Conservation (phyloP, 2,888 invertebrate species). For the Acrocyrtus sp. region DNA sequence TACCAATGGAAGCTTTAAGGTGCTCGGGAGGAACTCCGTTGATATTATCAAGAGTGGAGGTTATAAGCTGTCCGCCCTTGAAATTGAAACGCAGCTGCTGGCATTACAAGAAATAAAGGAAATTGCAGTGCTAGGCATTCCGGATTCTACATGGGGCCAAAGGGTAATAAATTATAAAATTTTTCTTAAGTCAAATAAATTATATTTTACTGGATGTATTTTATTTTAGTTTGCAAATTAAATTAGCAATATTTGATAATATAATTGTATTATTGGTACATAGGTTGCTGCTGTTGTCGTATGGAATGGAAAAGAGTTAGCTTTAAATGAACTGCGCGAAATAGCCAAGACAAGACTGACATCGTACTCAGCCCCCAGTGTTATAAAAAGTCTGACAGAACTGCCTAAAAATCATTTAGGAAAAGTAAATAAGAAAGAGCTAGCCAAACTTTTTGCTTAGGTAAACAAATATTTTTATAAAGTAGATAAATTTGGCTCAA, state of each 20-base stretch:
- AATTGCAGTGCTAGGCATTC: constrained; percentile 80
- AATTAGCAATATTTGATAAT: too few species aligned
- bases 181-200: too few species aligned
- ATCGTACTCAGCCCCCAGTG: constrained; percentile 78
- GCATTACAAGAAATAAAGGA: constrained; percentile 80
- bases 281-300: constrained; percentile 69
- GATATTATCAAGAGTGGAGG: constrained; percentile 91
- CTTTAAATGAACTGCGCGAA: constrained; percentile 71
- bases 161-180: constrained; percentile 70
- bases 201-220: too few species aligned
- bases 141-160: constrained; percentile 85
- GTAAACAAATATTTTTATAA: too few species aligned
- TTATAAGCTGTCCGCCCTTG: constrained; percentile 86
- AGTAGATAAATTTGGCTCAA: too few species aligned
- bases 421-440: constrained; percentile 80
- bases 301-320: constrained; percentile 65
- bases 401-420: constrained; percentile 90
- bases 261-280: constrained; percentile 37
- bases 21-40: constrained; percentile 83
- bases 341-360: constrained; percentile 75
- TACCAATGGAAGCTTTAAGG: constrained; percentile 74
- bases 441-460: constrained; percentile 65
- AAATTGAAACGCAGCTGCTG: constrained; percentile 83
- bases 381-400: constrained; percentile 72
- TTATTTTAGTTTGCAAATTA: too few species aligned